Evolutionary conservation across 1,140 invertebrate genomes (phyloP), one percentile per base, ranked within the genome.

Genomic region (Heliconius melpomene): DNA sequence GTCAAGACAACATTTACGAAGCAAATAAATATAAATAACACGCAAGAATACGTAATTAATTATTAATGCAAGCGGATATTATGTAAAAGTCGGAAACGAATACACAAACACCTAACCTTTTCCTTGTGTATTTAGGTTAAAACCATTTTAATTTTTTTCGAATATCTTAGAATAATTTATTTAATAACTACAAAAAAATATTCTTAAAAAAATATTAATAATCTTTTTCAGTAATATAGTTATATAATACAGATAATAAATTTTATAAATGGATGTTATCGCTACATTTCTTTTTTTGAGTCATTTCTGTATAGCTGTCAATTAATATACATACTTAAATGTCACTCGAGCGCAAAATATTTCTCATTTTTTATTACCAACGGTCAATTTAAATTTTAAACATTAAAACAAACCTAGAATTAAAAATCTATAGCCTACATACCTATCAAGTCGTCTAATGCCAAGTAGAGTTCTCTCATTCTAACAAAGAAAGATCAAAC

Each of bases 401-500:
- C 11, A 66, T 66, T 26, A 66, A 11, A 5, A 66, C 13, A 26
- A 13, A 26, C 3, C 29, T 29, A 66, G 3, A 66, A 16, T 29
- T 1, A 18, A 18, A 18, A 46, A 46, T 46, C 2, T 20, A 57
- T 57, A 57, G 8, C 54, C 54, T 16, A 66, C 60, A 66, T 66
- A 66, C 60, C 60, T 13, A 46, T 46, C 40, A 0, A 46, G 40
- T 46, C 23, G 60, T 66, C 60, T 13, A 26, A 23, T 16, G 2
- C 60, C 60, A 26, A 66, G 23, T 66, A 66, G 20, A 57, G 11
- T 66, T n/a, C n/a, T 66, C 60, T 26, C 23, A 66, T 1, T 66
- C 3, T 66, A 66, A 66, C 60, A 76, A 76, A 71, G 57, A 76
- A 76, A 70, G 60, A 76, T 76, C 75, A 76, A 54, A 70, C 38